Evolutionary conservation across 2,888 invertebrate genomes (phyloP).

Genomic region (Chromoteleia sp.): DNA sequence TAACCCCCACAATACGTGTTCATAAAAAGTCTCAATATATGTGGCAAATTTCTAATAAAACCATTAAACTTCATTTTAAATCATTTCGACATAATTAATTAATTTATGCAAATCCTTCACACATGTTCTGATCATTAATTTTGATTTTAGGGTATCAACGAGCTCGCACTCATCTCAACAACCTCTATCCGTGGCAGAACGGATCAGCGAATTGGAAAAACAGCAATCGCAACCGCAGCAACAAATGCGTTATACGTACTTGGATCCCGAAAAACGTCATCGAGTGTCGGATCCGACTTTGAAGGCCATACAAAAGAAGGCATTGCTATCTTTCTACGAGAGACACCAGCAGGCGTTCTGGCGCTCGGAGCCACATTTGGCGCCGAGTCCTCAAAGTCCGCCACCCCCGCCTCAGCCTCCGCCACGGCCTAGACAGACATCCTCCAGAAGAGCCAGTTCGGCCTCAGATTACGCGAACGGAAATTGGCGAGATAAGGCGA

Average conservation of each 20-base stretch:
- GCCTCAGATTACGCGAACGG: slow-evolving; percentile 89
- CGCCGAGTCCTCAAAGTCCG: slow-evolving; percentile 78
- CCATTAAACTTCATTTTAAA: no score
- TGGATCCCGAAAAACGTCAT: slow-evolving; percentile 91
- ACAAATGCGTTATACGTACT: slow-evolving; percentile 88
- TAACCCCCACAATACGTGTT: neutral
- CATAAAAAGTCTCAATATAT: neutral
- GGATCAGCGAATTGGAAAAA: slow-evolving; percentile 84
- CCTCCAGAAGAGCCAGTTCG: slow-evolving; percentile 88
- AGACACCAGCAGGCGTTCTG: slow-evolving; percentile 87
- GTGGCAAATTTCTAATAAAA: no score
- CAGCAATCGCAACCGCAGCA: slow-evolving; percentile 82
- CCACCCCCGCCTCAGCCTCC: slow-evolving; percentile 82
- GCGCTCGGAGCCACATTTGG: slow-evolving; percentile 87
- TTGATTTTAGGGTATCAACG: slow-evolving; percentile 56
- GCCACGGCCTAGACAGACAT: slow-evolving; percentile 84
- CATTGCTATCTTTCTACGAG: slow-evolving; percentile 92
- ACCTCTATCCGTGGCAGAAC: slow-evolving; percentile 86
- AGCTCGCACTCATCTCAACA: slow-evolving; percentile 79
- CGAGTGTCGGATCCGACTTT: slow-evolving; percentile 90
- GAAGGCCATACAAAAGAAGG: slow-evolving; percentile 93
- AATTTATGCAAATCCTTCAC: neutral
- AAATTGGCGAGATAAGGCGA: slow-evolving; percentile 83
- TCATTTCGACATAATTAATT: neutral
- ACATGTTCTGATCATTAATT: slow-evolving; percentile 2